Base-by-base conservation (phyloP, 2,797 vertebrate species). In the Acanthis flammea region DNA sequence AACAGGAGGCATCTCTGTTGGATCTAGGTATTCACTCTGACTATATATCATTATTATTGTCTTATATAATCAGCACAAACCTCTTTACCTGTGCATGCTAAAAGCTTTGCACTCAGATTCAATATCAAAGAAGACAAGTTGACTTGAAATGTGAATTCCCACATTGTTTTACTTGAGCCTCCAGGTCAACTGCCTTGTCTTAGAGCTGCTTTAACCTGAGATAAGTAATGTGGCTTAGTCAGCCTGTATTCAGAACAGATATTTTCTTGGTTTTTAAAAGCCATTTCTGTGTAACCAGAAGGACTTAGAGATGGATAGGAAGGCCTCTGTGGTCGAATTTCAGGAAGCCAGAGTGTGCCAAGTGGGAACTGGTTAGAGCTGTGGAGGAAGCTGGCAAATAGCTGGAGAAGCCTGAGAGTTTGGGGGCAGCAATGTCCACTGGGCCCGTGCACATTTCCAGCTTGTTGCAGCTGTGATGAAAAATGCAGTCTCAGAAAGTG, bases 301-400 rank as follows among this genome's bases (percentile, higher is more conserved):
- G 19, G 73, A 60, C 27, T 72, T 74, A 9, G 42, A 63, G 48
- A 55, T 75, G 24, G 13, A 27, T 31, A 62, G 48, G 24, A 85
- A 85, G 55, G 16, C 30, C 30, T 85, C 65, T 91, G 50, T 92
- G 54, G 58, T 70, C 41, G 54, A 31, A 35, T 77, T 77, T 74
- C 23, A 58, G 75, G 47, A 78, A 92, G 54, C 30, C 65, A 53
- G 51, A 82, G 28, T 31, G 39, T 86, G 42, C 65, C 22, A 44
- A 18, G 37, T 35, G 39, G 66, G 42, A 82, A 24, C 16, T 58
- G 37, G 48, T 76, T 86, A 50, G 33, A 76, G 33, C 60, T 53
- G 18, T 65, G 47, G 25, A 81, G n/a, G 58, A 92, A 81, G 58
- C 33, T 92, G 67, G 33, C 12, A 58, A 57, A 47, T 15, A 55